Base-by-base conservation (phyloP, 2,888 invertebrate genomes). In the Rhorus exstirpatorius region DNA sequence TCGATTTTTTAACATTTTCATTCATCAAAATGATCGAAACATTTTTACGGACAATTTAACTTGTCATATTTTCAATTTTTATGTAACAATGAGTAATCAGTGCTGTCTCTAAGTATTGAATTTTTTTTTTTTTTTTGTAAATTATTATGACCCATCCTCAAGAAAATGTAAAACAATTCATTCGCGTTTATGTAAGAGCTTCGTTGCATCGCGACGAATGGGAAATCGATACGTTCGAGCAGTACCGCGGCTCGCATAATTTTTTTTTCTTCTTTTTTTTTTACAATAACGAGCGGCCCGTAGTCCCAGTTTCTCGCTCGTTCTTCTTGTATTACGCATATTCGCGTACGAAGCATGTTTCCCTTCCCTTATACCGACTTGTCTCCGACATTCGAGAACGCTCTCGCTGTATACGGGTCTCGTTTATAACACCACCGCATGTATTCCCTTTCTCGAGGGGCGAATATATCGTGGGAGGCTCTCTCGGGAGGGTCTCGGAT, bases 381-480 rank as follows among this genome's bases (percentile, higher is more conserved):
- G 84, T 67, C 44, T 31, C 61, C 77, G 85, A 84, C 19, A 86
- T 83, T 77, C 70, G 84, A 86, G 85, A 86, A 81, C 81, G 46
- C 72, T 70, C 68, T 19, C 41, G 8, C 44, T 41, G 46, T 46
- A 53, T 46, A 71, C 38, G 80, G 67, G 81, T 35, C 51, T 55
- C 65, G 14, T 67, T 53, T 72, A 41, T 1, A 3, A 72, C 19
- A 2, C 8, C 14, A 31, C 14, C 53, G 41, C 41, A 24, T 12
- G 24, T 31, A 49, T 51, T 19, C 55, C 55, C 55, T 79, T 72
- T 61, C 46, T 26, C 63, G 21, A 10, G 38, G 21, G 75, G 21
- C 26, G 49, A 75, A 70, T 63, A 63, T 68, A 67, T 61, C 65
- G 77, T 68, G 72, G 58, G 70, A 82, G 79, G 70, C 17, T 63